A percentile compares a stretch with the other conserved stretches of the same genome.
Evolutionary conservation across 2,113 vertebrate species (phyloP).

Genomic region (Labrus mixtus): DNA sequence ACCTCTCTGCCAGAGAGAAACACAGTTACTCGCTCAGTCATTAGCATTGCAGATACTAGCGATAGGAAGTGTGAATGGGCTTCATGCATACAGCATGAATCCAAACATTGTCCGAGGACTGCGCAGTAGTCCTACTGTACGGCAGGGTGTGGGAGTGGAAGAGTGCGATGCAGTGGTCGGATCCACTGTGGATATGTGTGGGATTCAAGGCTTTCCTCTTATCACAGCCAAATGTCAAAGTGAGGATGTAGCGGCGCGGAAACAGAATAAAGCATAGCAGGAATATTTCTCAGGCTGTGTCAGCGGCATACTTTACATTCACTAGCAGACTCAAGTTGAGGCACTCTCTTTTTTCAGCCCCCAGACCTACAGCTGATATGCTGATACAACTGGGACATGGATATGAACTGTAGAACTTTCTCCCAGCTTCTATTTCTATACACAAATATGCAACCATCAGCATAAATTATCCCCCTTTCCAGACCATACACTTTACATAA

Average conservation of each 20-base stretch:
- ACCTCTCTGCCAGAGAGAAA: slow-evolving; percentile 53
- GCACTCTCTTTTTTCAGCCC: slow-evolving; percentile 42
- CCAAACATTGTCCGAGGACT: slow-evolving; percentile 83
- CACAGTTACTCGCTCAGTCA: slow-evolving; percentile 65
- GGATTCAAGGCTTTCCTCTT: slow-evolving; percentile 85
- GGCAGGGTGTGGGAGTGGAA: slow-evolving; percentile 67
- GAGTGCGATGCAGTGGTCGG: slow-evolving; percentile 47
- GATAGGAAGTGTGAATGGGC: slow-evolving; percentile 84
- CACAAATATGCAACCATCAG: not conserved
- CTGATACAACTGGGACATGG: slow-evolving; percentile 34
- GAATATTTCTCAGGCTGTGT: slow-evolving; percentile 79
- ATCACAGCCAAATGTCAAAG: slow-evolving; percentile 83
- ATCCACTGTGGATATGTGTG: slow-evolving; percentile 84
- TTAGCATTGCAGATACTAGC: slow-evolving; percentile 87
- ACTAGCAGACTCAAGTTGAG: slow-evolving; percentile 55
- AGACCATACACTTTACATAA: not conserved
- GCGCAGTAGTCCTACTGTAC: slow-evolving; percentile 63
- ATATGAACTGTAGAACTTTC: slow-evolving; percentile 3
- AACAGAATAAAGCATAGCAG: slow-evolving; percentile 81
- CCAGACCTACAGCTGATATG: slow-evolving; percentile 65
- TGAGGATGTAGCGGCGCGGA: slow-evolving; percentile 79
- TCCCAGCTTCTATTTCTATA: slow-evolving; percentile 22
- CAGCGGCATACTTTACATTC: slow-evolving; percentile 74
- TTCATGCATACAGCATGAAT: slow-evolving; percentile 88
- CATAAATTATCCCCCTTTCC: not conserved